A percentile compares a stretch with the other conserved stretches of the same genome.
Evolutionary conservation across 2,113 vertebrate genomes (phyloP).

Genomic region (Acanthisitta chloris): DNA sequence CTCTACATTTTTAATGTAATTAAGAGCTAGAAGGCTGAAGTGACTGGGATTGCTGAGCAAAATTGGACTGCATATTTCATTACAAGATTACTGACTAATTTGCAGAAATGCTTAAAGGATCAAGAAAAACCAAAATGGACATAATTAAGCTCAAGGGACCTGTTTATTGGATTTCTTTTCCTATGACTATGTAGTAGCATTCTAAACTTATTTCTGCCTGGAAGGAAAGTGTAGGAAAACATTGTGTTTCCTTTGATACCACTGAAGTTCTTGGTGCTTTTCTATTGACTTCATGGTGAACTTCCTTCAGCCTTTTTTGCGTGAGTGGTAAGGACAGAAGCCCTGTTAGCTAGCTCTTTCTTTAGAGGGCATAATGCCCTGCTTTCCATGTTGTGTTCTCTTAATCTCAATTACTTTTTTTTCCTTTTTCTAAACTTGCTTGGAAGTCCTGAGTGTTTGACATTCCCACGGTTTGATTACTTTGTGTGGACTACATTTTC

Average conservation of each 20-base stretch:
- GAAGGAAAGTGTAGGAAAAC: background rate
- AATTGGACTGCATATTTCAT: background rate
- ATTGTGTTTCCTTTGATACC: background rate
- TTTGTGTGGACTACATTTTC: background rate
- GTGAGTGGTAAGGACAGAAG: background rate
- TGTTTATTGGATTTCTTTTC: background rate
- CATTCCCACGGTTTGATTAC: background rate
- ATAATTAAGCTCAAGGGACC: background rate
- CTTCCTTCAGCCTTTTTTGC: background rate
- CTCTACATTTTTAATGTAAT: slow-evolving; percentile 28
- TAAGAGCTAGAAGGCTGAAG: background rate
- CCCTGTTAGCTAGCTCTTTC: background rate
- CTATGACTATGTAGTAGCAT: background rate
- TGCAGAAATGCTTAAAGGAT: background rate
- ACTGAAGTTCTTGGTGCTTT: background rate
- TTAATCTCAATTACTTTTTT: background rate
- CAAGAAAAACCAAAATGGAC: background rate
- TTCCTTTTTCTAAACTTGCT: background rate
- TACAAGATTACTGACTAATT: background rate
- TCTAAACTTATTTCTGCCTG: background rate
- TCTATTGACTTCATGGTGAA: background rate
- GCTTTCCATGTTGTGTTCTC: background rate
- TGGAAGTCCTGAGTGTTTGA: background rate
- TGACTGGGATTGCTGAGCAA: background rate
- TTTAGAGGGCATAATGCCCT: background rate